Conservation (phyloP, 2,888 invertebrate species). For the Drosophila prolongata region DNA sequence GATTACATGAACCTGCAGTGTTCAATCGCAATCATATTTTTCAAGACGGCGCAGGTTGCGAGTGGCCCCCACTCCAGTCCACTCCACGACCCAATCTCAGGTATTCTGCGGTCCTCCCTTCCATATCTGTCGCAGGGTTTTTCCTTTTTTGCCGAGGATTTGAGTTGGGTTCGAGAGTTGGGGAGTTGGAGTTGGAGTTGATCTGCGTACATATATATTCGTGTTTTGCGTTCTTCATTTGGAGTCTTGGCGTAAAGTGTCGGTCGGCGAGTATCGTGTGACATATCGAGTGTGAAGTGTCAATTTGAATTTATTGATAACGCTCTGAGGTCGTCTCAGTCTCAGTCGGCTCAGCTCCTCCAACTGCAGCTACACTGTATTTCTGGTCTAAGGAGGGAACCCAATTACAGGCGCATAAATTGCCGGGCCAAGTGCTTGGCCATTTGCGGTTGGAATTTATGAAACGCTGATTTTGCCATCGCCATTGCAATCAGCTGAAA, state of each 20-base stretch:
- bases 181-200: conserved; percentile 1
- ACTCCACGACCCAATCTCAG: conserved; percentile 10
- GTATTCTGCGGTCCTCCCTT: conserved; percentile 44
- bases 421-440: conserved; percentile 61
- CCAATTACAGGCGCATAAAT: conserved; percentile 73
- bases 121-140: conserved; percentile 65
- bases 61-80: not conserved
- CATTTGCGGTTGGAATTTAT: conserved; percentile 71
- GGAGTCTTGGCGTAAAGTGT: conserved; percentile 42
- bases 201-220: conserved; percentile 12
- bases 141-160: conserved; percentile 29
- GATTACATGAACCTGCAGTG: conserved; percentile 84
- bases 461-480: conserved; percentile 64
- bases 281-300: conserved; percentile 84
- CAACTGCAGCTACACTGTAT: conserved; percentile 34
- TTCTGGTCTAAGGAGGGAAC: conserved; percentile 37
- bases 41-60: conserved; percentile 8
- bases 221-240: conserved; percentile 47
- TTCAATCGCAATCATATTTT: conserved; percentile 81
- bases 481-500: conserved; percentile 72
- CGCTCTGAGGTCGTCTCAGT: conserved; percentile 68
- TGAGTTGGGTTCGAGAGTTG: conserved; percentile 51
- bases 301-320: conserved; percentile 84
- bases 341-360: not conserved
- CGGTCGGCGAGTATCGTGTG: conserved; percentile 79